phyloP scores from a whole-genome alignment of 2,888 invertebrate species.

The Apoderus coryli region DNA sequence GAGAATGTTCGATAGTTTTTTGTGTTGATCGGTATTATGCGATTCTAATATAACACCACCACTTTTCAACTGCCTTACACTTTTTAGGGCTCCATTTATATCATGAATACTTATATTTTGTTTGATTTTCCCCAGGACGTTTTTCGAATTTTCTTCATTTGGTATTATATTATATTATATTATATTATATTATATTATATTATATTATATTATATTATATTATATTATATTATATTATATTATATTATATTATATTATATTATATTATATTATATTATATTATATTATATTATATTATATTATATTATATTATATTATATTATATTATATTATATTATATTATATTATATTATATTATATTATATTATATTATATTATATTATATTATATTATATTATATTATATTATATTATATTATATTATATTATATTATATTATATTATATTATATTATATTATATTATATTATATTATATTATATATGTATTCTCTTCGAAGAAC shows the following conservation, averaged over 20 bases:
- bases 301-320: conserved; percentile 3
- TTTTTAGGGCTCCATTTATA: too few relatives aligned
- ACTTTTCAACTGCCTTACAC: too few relatives aligned
- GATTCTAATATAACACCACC: too few relatives aligned
- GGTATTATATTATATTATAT: conserved; percentile 3
- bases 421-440: conserved; percentile 3
- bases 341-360: conserved; percentile 3
- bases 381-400: conserved; percentile 3
- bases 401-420: conserved; percentile 3
- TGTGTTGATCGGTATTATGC: too few relatives aligned
- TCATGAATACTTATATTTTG: too few relatives aligned
- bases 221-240: conserved; percentile 3
- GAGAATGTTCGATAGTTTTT: too few relatives aligned
- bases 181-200: conserved; percentile 3
- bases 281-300: conserved; percentile 3
- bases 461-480: conserved; percentile 3
- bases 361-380: conserved; percentile 3
- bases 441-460: conserved; percentile 3
- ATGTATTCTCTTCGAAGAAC: too few relatives aligned
- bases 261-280: conserved; percentile 3
- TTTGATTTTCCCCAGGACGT: too few relatives aligned
- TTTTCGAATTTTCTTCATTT: too few relatives aligned
- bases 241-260: conserved; percentile 3
- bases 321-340: conserved; percentile 3
- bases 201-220: conserved; percentile 3